Percentiles rank a stretch among this genome's conserved stretches.
Evolutionary conservation across 2,113 vertebrate species (phyloP).

Genomic region (Zapus hudsonius): DNA sequence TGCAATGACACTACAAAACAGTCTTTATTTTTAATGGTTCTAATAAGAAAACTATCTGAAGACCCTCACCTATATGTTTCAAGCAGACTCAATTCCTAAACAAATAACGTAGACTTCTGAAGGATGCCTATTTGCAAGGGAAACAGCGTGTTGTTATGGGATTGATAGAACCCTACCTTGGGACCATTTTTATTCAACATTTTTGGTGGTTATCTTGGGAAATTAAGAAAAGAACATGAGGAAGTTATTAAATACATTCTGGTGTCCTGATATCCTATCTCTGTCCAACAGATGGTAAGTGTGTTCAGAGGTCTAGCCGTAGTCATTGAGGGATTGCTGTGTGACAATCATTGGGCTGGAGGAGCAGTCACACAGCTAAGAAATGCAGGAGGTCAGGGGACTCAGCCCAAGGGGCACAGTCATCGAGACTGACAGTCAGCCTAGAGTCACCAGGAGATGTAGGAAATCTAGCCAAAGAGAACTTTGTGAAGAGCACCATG

Average conservation of each 20-base stretch:
- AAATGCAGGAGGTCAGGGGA: slow-evolving; percentile 41
- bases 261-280: slow-evolving; percentile 62
- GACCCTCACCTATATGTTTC: neutral
- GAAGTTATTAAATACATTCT: slow-evolving; percentile 74
- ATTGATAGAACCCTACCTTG: slow-evolving; percentile 42
- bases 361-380: slow-evolving; percentile 33
- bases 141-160: neutral
- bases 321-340: slow-evolving; percentile 68
- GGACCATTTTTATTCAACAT: slow-evolving; percentile 66
- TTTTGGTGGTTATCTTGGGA: slow-evolving; percentile 69
- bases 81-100: slow-evolving; percentile 5
- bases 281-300: slow-evolving; percentile 77
- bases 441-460: neutral
- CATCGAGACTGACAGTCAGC: slow-evolving; percentile 32
- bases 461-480: slow-evolving; percentile 46
- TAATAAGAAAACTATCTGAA: slow-evolving; percentile 3
- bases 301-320: slow-evolving; percentile 53
- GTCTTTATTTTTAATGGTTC: neutral
- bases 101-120: neutral
- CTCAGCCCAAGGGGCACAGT: neutral
- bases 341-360: slow-evolving; percentile 66
- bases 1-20: neutral
- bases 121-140: slow-evolving; percentile 8
- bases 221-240: slow-evolving; percentile 69
- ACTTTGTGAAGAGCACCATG: neutral